Conservation (phyloP, 2,888 invertebrate species). For the Agrotis segetum region DNA sequence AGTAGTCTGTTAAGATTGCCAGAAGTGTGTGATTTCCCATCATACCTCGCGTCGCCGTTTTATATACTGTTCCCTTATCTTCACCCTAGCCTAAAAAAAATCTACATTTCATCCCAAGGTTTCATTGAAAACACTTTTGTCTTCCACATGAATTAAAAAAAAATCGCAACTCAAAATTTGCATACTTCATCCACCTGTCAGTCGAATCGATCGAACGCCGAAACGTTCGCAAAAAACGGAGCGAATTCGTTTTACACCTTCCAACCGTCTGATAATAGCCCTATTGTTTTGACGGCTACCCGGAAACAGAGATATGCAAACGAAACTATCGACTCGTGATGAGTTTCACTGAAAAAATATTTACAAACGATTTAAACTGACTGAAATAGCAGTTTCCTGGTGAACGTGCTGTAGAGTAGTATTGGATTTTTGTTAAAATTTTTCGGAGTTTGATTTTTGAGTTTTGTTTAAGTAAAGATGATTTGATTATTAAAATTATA, state of each 20-base stretch:
- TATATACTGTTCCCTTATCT: no score
- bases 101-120: no score
- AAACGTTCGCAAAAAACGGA: constrained; percentile 54
- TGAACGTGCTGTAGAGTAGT: background rate
- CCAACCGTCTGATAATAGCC: constrained; percentile 70
- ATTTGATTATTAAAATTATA: background rate
- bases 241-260: constrained; percentile 72
- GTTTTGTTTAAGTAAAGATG: constrained; percentile 10
- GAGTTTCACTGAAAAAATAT: constrained; percentile 64
- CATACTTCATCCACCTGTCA: constrained; percentile 6
- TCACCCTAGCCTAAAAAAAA: background rate
- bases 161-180: constrained; percentile 9
- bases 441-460: constrained; percentile 9
- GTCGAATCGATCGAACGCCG: constrained; percentile 11
- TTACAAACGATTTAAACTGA: constrained; percentile 60
- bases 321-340: constrained; percentile 60
- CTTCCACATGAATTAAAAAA: background rate
- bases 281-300: constrained; percentile 71
- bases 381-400: constrained; percentile 53
- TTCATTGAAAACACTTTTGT: background rate
- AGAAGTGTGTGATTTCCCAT: no score
- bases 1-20: no score
- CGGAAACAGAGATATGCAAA: constrained; percentile 63
- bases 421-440: constrained; percentile 28
- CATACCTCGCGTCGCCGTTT: no score